A percentile compares a stretch with the other conserved stretches of the same genome.
Evolutionary conservation across 2,113 vertebrate genomes (phyloP).

Genomic region (Alectura lathami): DNA sequence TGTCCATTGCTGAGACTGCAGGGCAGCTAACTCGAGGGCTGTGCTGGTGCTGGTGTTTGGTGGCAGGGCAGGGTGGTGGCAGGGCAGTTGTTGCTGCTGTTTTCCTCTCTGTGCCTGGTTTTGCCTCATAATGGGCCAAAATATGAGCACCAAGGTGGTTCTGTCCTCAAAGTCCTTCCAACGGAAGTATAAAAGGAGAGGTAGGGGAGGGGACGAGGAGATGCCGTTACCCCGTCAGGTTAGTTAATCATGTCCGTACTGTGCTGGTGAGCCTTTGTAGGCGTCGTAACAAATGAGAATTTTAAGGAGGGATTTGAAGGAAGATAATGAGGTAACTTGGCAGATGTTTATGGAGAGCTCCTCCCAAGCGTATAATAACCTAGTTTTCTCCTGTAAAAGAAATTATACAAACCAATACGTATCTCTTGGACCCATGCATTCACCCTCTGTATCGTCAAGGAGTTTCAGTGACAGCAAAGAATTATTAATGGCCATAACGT

Average conservation of each 20-base stretch:
- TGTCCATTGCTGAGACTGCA: background rate
- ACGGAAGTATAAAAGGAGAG: background rate
- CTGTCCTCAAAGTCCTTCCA: background rate
- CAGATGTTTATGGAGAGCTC: slow-evolving; percentile 62
- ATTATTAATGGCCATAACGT: slow-evolving; percentile 51
- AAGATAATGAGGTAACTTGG: slow-evolving; percentile 52
- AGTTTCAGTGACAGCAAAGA: slow-evolving; percentile 37
- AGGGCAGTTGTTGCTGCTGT: background rate
- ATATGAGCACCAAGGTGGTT: background rate
- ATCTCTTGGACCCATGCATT: background rate
- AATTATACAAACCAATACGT: background rate
- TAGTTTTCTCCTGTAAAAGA: slow-evolving; percentile 38
- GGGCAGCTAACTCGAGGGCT: background rate
- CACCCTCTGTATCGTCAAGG: background rate
- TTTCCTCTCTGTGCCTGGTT: background rate
- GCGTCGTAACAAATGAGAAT: slow-evolving; percentile 20
- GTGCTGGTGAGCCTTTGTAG: background rate
- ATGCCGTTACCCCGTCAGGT: background rate
- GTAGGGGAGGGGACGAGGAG: background rate
- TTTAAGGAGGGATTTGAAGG: slow-evolving; percentile 49
- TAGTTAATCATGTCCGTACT: background rate
- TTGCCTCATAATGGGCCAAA: background rate
- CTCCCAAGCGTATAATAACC: slow-evolving; percentile 45
- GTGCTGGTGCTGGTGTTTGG: background rate
- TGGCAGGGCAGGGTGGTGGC: background rate